Evolutionary conservation across 2,888 invertebrate genomes (phyloP), one percentile per base, ranked within the genome.

Genomic region (Stramonita haemastoma): DNA sequence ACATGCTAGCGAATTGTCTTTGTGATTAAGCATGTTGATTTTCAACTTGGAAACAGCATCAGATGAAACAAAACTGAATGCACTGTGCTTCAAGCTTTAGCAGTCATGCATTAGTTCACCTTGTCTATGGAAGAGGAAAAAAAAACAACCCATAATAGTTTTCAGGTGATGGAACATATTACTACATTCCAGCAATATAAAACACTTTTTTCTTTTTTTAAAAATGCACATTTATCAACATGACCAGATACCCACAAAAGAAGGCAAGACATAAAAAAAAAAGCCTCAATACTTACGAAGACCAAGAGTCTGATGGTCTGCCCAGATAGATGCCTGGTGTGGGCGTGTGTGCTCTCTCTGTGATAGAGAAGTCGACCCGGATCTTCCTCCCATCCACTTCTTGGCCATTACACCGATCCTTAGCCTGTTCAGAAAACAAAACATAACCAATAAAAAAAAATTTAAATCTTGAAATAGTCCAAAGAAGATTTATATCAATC

Each of bases 281-380:
- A 56, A 8, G 1, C 5, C 36, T 32, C n/a, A 77, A 13, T 46
- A 83, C 60, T 34, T 57, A 86, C 60, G 32, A 88, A 66, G 81
- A 81, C 29, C 29, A 66, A 19, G 86, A 86, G 1, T 66, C 86
- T 46, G 98, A 98, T 0, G 98, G 98, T 96, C 98, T 98, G 87
- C 99, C 99, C 98, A 99, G 98, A 95, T 99, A 99, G 93, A 99
- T 98, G 90, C 99, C 99, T 15, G 99, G 99, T 11, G 99, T 99
- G 22, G 99, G 99, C 0, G 99, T 99, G 96, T 99, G 99, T 19
- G 99, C 98, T 90, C 99, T 97, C 96, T 98, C 98, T 81, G 99
- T 99, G 94, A 99, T 98, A 13, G 99, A 99, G 96, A 97, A 99
- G 96, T 99, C 99, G 17, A 99, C 99, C 93, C 99, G 97, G 94